phyloP scores from a whole-genome alignment of 2,888 invertebrate genomes.

The Eugnorisma glareosa region DNA sequence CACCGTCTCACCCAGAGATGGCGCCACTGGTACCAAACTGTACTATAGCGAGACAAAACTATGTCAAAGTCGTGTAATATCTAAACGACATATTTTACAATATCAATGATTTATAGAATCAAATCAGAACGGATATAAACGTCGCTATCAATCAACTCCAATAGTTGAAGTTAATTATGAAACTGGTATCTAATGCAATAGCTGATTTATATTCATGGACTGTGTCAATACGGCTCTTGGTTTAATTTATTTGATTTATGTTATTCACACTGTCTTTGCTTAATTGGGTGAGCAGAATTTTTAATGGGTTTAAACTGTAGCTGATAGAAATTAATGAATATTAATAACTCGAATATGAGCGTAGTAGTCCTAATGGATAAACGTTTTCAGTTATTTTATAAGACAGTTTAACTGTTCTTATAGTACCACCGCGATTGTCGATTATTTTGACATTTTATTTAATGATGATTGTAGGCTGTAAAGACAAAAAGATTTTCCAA shows the following conservation, averaged over 20 bases:
- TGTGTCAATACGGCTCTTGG: slow-evolving; percentile 59
- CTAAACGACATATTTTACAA: slow-evolving; percentile 77
- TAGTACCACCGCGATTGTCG: neutral
- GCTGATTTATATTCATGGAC: slow-evolving; percentile 66
- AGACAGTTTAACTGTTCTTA: neutral
- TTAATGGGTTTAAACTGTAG: slow-evolving; percentile 14
- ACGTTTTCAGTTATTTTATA: neutral
- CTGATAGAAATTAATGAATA: slow-evolving; percentile 4
- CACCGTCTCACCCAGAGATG: slow-evolving; percentile 75
- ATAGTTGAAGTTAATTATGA: slow-evolving; percentile 66
- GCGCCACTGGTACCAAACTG: slow-evolving; percentile 72
- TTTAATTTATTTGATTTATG: slow-evolving; percentile 64
- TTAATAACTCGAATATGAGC: neutral
- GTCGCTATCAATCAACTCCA: slow-evolving; percentile 74
- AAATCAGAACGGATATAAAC: slow-evolving; percentile 77
- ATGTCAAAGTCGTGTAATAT: slow-evolving; percentile 82
- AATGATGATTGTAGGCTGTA: neutral
- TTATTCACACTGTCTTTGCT: slow-evolving; percentile 59
- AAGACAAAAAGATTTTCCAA: neutral
- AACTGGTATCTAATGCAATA: slow-evolving; percentile 62
- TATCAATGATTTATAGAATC: slow-evolving; percentile 77
- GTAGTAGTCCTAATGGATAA: neutral
- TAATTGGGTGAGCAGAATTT: slow-evolving; percentile 56
- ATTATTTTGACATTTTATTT: neutral
- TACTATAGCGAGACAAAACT: slow-evolving; percentile 67